Base-by-base conservation (phyloP, 2,888 invertebrate species). In the Parthenolecanium corni region DNA sequence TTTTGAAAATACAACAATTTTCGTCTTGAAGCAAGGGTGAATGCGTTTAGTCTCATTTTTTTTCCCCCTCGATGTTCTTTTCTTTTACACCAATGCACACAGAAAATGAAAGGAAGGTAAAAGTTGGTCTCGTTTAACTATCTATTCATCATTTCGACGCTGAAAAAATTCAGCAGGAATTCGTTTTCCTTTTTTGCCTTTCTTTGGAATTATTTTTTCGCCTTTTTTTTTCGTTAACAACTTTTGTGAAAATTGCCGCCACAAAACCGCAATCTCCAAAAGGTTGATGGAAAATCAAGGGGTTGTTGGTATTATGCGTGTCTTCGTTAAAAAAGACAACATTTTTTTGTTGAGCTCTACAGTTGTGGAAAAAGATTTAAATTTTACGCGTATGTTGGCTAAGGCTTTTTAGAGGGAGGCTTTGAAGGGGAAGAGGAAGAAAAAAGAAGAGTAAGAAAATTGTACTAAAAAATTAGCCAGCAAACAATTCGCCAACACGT, bases 331-430 rank as follows among this genome's bases (percentile, higher is more conserved):
- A 31, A 31, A 31, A 6, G 31, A 9, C 4, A 31, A 31, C 31
- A 31, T 9, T 38, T 53, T 36, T 53, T 20, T 38, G 52, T 38
- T 53, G 52, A 18, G 52, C 36, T 53, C 36, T 36, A 31, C 31
- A 9, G 31, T 31, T 4, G 18, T 14, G 40, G 21, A 56, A 56
- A 56, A 56, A 56, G 49, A 40, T 40, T 56, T 56, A 56, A 56
- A 56, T 56, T 56, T 56, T 44, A 44, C 54, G 40, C 42, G 40
- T 42, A 56, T 38, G 54, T 44, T 40, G 23, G 21, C 54, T n/a
- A n/a, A 20, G 12, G 6, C n/a, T n/a, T n/a, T n/a, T n/a, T n/a
- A n/a, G n/a, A n/a, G n/a, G n/a, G n/a, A n/a, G 31, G 31, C 4
- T 31, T 4, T 31, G 31, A 31, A 31, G 31, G 31, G 9, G 9